Percentiles rank a stretch among this genome's conserved stretches.
Conservation (phyloP, 64 coral and sea anemone species). For the Porites australiensis region DNA sequence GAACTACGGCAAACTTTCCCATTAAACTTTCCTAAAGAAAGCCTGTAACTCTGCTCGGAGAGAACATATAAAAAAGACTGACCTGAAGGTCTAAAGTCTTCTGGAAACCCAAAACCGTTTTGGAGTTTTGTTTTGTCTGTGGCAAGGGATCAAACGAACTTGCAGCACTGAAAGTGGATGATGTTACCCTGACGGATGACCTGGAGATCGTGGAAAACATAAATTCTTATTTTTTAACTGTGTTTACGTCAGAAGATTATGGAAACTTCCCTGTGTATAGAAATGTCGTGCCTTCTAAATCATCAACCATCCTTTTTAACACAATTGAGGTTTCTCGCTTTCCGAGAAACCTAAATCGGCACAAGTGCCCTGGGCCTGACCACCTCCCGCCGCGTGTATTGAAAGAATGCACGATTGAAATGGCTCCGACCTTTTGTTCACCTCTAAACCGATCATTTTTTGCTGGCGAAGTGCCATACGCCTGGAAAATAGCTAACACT, state of each 20-base stretch:
- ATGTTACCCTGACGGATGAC: conserved; percentile 38
- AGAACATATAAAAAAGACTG: conserved; percentile 30
- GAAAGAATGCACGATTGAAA: too few species aligned
- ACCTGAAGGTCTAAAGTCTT: conserved; percentile 26
- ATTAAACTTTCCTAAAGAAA: too few species aligned
- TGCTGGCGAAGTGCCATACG: too few species aligned
- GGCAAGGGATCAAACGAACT: conserved; percentile 60
- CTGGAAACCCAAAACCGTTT: conserved; percentile 57
- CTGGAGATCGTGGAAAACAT: neutral
- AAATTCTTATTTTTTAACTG: conserved; percentile 61
- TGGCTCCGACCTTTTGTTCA: too few species aligned
- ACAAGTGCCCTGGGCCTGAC: conserved; percentile 75
- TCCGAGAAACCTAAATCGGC: neutral
- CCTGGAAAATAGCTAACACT: too few species aligned
- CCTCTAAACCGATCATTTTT: too few species aligned
- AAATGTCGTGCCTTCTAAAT: conserved; percentile 18
- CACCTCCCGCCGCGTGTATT: conserved; percentile 55
- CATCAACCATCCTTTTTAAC: conserved; percentile 51
- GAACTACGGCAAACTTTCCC: too few species aligned
- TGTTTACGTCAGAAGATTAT: conserved; percentile 70
- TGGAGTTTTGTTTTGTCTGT: conserved; percentile 46
- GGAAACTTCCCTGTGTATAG: conserved; percentile 45
- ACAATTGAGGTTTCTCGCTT: neutral
- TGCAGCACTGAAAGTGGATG: conserved; percentile 30
- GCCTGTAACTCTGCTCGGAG: conserved; percentile 33